These are phyloP conservation scores for Rhopalosiphum nymphaeae DNA, from an alignment of 2,888 invertebrate species.

Conservation along the genomic window DNA sequence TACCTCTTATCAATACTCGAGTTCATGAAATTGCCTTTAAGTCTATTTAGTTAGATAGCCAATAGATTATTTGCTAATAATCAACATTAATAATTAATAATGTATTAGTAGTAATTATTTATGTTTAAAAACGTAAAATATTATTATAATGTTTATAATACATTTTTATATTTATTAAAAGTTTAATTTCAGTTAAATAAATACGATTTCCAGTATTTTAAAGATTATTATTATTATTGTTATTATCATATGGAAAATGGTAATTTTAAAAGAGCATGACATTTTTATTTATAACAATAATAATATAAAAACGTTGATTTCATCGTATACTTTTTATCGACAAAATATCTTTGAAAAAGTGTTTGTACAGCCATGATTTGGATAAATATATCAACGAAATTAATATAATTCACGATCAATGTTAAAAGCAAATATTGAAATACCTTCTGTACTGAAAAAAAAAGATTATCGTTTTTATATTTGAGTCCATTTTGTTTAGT, in stretches of 20 bases:
- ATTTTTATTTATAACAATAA: background rate
- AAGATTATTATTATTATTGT: background rate
- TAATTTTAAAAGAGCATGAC: background rate
- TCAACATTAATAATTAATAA: background rate
- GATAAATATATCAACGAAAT: background rate
- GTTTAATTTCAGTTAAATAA: background rate
- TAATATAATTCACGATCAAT: background rate
- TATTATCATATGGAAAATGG: background rate
- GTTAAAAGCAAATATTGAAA: background rate
- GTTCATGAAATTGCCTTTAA: background rate
- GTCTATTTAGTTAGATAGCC: background rate
- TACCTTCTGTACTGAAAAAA: background rate
- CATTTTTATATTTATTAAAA: background rate
- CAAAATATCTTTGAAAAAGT: background rate
- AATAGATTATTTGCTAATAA: background rate
- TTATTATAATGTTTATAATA: background rate
- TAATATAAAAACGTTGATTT: background rate
- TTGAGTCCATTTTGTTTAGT: background rate
- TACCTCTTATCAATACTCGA: background rate
- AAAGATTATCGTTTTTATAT: background rate
- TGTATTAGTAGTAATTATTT: background rate
- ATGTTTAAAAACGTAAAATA: background rate
- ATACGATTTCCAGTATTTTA: background rate
- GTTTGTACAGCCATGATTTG: background rate
- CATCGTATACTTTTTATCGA: background rate